Conservation (phyloP, 2,113 vertebrate species). For the Casuarius casuarius region DNA sequence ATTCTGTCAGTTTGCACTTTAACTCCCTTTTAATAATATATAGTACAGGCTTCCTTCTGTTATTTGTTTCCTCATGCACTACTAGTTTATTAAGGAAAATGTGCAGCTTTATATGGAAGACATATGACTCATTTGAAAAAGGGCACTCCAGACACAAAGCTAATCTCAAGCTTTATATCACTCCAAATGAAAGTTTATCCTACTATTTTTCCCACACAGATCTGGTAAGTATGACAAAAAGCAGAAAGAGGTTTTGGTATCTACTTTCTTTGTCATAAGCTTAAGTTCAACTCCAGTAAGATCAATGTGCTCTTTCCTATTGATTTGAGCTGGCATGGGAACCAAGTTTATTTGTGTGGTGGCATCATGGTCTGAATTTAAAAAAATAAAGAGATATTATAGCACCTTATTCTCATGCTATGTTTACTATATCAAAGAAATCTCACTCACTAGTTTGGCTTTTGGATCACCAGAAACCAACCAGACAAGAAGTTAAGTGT, state of each 20-base stretch:
- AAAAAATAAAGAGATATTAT: not conserved
- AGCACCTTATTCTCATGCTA: not conserved
- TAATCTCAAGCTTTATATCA: not conserved
- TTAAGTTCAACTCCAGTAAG: rapidly evolving
- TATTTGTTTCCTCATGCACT: not conserved
- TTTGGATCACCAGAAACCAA: not conserved
- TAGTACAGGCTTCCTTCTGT: not conserved
- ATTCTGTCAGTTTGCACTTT: not conserved
- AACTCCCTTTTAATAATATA: not conserved
- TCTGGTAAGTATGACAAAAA: not conserved
- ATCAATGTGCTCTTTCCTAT: not conserved
- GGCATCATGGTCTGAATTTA: not conserved
- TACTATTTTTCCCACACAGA: not conserved
- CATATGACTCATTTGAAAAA: not conserved
- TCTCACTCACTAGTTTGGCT: not conserved
- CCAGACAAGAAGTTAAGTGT: not conserved
- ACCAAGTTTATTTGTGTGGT: not conserved
- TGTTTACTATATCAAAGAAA: not conserved
- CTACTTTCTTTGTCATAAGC: not conserved
- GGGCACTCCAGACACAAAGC: not conserved
- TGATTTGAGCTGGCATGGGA: not conserved
- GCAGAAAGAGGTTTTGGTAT: not conserved
- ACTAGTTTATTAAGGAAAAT: not conserved
- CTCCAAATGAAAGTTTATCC: not conserved
- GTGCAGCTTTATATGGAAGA: not conserved